Base-by-base conservation (phyloP, 2,113 vertebrate genomes). In the Neomonachus schauinslandi region DNA sequence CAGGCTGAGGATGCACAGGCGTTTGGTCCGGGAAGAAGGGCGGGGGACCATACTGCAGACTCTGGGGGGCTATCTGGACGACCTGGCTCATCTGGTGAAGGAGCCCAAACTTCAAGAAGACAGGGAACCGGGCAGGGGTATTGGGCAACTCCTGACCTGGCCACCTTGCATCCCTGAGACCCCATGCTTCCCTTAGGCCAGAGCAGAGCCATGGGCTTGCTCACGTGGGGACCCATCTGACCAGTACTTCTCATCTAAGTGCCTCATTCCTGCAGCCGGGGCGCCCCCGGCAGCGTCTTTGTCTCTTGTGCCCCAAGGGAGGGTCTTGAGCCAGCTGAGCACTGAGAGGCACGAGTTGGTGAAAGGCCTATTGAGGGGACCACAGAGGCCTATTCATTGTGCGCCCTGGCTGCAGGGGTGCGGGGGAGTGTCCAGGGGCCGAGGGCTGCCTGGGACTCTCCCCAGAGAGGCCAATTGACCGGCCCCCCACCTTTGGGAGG, bases 341-440 rank as follows among this genome's bases (percentile, higher is more conserved):
- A 3, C n/a, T 1, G 79, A 3, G 51, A 87, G 77, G 84, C 93
- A 33, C n/a, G 19, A 31, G 94, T 3, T 49, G 61, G 76, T 95
- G 71, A 97, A 98, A 94, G 95, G 84, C 97, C 94, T 14, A 88
- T 98, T 97, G 96, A 98, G 63, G 11, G 76, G 31, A 19, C 28
- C 96, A 97, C 94, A 98, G 95, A 96, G 36, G 96, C 95, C 69
- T 36, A 90, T 98, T 98, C 94, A 97, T 39, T 15, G 51, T 0
- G 51, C 33, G 51, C 33, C 24, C 53, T 28, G 76, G 42, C 82
- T 39, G 42, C 8, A 31, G 76, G 7, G 19, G 2, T 3, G 42
- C 42, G 15, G 33, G 42, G 42, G 39, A 10, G 49, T 9, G 19
- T 65, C 69, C 21, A 3, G 36, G 57, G 72, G 79, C 81, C 80